Evolutionary conservation across 2,113 vertebrate species (phyloP).

Genomic region (Eretmochelys imbricata): DNA sequence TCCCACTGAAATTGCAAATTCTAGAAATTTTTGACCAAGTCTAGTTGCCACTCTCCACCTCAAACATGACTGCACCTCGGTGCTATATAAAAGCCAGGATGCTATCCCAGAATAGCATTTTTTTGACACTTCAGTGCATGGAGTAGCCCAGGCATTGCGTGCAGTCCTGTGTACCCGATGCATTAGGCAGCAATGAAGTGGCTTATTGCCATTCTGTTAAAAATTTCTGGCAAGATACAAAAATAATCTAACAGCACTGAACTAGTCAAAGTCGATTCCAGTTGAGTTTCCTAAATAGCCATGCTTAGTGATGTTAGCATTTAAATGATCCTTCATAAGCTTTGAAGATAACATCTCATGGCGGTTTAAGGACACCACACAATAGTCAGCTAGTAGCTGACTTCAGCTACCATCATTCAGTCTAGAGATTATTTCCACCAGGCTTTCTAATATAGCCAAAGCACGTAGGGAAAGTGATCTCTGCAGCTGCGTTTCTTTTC

Average conservation of each 20-base stretch:
- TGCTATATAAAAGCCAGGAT: neutral
- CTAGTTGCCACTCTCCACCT: neutral
- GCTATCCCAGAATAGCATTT: neutral
- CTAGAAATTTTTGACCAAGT: neutral
- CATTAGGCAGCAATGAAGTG: neutral
- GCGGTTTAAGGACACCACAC: neutral
- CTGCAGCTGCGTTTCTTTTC: neutral
- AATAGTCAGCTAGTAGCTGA: no score
- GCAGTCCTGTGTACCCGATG: neutral
- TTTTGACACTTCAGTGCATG: accelerated
- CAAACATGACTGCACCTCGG: accelerated
- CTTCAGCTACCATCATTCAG: accelerated
- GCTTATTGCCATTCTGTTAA: neutral
- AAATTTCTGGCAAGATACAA: neutral
- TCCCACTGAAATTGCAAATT: accelerated
- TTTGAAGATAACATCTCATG: neutral
- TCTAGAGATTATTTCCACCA: neutral
- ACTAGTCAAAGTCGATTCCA: neutral
- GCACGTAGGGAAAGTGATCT: neutral
- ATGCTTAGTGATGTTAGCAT: neutral
- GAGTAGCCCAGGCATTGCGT: accelerated
- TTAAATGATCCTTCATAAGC: conserved; percentile 8
- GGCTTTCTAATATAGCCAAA: neutral
- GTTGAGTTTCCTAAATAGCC: neutral
- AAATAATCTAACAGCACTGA: conserved; percentile 11